These are phyloP conservation scores for Mastacembelus armatus DNA, from an alignment of 2,797 vertebrate genomes.

Conservation along the genomic window DNA sequence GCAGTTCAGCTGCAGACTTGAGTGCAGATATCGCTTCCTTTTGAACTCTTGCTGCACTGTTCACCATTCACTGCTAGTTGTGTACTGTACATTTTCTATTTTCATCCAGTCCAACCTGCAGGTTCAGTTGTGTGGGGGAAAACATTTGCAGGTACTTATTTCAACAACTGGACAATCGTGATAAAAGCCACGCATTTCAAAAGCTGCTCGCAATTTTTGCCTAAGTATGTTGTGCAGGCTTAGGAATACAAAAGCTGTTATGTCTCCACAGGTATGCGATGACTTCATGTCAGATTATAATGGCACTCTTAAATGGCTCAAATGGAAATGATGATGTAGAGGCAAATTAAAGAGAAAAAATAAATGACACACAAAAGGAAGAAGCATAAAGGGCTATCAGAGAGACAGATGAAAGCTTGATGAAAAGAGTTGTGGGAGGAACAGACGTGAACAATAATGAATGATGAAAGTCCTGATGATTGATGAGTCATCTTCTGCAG, in stretches of 20 bases:
- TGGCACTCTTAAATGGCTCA: neutral
- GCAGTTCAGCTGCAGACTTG: slow-evolving; percentile 23
- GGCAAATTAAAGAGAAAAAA: slow-evolving; percentile 17
- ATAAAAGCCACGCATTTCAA: neutral
- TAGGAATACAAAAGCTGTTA: neutral
- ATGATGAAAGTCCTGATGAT: slow-evolving; percentile 59
- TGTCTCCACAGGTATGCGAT: neutral
- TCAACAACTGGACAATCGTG: neutral
- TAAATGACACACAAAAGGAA: slow-evolving; percentile 7
- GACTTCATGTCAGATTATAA: slow-evolving; percentile 12
- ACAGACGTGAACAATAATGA: slow-evolving; percentile 47
- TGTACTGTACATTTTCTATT: neutral
- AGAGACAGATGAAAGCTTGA: slow-evolving; percentile 25
- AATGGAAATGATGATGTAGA: slow-evolving; percentile 13
- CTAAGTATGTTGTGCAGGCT: neutral
- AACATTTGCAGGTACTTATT: neutral
- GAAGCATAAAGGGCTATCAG: slow-evolving; percentile 12
- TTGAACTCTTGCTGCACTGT: neutral
- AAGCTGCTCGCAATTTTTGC: neutral
- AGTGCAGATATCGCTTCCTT: slow-evolving; percentile 9
- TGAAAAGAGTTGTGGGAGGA: slow-evolving; percentile 46
- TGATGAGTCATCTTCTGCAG: slow-evolving; percentile 58
- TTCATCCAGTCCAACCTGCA: neutral
- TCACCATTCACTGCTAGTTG: neutral
- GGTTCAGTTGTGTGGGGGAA: neutral